These are phyloP conservation scores for Sebastes alutus DNA, from an alignment of 2,797 vertebrate genomes.

Conservation along the genomic window DNA sequence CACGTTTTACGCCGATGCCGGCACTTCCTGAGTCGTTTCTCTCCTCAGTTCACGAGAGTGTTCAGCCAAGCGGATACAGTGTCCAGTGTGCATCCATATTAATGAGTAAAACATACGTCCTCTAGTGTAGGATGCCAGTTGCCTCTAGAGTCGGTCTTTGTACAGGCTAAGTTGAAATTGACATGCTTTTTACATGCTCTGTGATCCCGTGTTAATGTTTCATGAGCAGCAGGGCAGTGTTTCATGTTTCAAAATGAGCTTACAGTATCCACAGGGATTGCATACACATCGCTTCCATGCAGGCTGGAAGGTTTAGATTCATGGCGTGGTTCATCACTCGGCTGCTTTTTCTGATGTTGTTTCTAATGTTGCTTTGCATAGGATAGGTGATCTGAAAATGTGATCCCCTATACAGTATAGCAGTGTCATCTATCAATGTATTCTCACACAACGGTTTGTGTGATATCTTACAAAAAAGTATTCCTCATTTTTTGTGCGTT, in stretches of 20 bases:
- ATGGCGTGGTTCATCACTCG: constrained; percentile 2
- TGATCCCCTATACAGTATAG: not conserved
- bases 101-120: constrained; percentile 52
- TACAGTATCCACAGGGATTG: constrained; percentile 17
- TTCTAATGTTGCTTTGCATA: not conserved
- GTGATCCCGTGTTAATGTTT: constrained; percentile 71
- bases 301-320: constrained; percentile 13
- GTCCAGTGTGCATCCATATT: constrained; percentile 54
- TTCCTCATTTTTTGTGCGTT: too few relatives aligned
- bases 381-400: not conserved
- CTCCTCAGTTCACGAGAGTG: constrained; percentile 6
- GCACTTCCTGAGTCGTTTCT: constrained; percentile 28
- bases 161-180: constrained; percentile 36
- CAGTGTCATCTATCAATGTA: not conserved
- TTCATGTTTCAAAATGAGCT: constrained; percentile 56
- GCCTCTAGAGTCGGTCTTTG: not conserved
- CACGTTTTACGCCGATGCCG: constrained; percentile 20
- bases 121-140: constrained; percentile 36
- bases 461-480: too few relatives aligned
- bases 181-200: constrained; percentile 70
- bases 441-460: not conserved
- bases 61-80: constrained; percentile 22
- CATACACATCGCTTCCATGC: not conserved
- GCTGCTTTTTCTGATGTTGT: constrained; percentile 7
- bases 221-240: constrained; percentile 51